Conservation (phyloP, 2,888 invertebrate genomes). For the Megaustenia siamemsis region DNA sequence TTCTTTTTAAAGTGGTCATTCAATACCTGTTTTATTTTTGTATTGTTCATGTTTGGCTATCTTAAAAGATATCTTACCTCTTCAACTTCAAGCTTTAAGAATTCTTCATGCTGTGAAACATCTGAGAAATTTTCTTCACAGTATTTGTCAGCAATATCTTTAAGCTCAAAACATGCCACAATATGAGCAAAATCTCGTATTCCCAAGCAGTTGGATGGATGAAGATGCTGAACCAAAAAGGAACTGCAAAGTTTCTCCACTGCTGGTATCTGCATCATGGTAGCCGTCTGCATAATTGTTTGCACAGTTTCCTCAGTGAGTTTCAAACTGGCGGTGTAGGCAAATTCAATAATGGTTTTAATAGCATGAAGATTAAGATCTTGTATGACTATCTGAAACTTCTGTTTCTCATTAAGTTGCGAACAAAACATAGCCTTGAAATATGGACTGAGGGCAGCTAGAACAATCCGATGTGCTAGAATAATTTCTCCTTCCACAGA, state of each 20-base stretch:
- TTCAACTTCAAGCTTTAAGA: constrained; percentile 54
- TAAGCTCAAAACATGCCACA: constrained; percentile 51
- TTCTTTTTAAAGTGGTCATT: too few species aligned
- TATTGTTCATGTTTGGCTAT: too few species aligned
- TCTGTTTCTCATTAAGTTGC: constrained; percentile 55
- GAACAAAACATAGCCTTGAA: constrained; percentile 61
- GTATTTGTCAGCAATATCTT: constrained; percentile 53
- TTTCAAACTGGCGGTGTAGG: constrained; percentile 51
- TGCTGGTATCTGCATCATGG: constrained; percentile 58
- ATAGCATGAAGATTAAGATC: constrained; percentile 50
- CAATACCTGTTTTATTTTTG: too few species aligned
- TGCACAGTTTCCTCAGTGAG: constrained; percentile 58
- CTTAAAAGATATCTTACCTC: constrained; percentile 34
- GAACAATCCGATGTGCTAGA: constrained; percentile 56
- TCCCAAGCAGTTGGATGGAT: constrained; percentile 58
- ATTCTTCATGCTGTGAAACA: constrained; percentile 58
- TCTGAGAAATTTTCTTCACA: constrained; percentile 58
- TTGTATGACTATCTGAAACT: constrained; percentile 52
- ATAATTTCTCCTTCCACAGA: constrained; percentile 51
- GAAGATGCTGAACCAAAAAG: constrained; percentile 51
- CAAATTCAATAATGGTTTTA: constrained; percentile 53
- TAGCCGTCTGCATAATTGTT: constrained; percentile 55
- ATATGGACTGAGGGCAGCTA: constrained; percentile 58
- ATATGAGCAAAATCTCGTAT: constrained; percentile 56
- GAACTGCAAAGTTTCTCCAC: constrained; percentile 54